These are phyloP conservation scores for Meteorus sp. DNA, from an alignment of 1,140 invertebrate species.

Conservation along the genomic window DNA sequence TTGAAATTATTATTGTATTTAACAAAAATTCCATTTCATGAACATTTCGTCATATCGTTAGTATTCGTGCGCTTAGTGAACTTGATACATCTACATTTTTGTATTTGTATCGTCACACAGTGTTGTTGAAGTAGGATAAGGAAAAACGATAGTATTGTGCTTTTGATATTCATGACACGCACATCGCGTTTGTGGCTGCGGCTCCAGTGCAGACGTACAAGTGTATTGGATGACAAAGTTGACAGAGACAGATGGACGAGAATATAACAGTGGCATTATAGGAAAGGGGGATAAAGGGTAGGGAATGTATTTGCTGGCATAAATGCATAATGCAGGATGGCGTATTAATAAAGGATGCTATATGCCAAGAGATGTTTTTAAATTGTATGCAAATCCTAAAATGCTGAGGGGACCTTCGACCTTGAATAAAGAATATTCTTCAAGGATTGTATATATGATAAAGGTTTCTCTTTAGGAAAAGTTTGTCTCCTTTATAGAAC, in stretches of 20 bases:
- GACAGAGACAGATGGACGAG: constrained; percentile 16
- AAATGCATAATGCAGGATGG: constrained; percentile 10
- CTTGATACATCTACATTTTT: background rate
- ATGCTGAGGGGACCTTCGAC: background rate
- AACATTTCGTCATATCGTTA: too few relatives aligned
- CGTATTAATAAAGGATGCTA: background rate
- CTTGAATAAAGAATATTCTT: too few relatives aligned
- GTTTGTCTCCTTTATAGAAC: background rate
- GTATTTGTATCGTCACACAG: too few relatives aligned
- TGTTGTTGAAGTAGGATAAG: too few relatives aligned
- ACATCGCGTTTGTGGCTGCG: background rate
- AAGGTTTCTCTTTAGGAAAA: background rate
- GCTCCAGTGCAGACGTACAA: background rate
- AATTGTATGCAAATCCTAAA: background rate
- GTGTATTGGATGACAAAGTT: constrained; percentile 5
- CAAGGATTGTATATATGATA: too few relatives aligned
- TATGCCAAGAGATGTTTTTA: too few relatives aligned
- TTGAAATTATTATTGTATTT: too few relatives aligned
- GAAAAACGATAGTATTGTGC: too few relatives aligned
- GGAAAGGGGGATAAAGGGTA: background rate
- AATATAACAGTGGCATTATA: constrained; percentile 4
- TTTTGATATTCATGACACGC: constrained; percentile 17
- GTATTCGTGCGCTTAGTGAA: background rate
- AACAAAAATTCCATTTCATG: too few relatives aligned
- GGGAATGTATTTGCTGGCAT: background rate